phyloP scores from a whole-genome alignment of 2,797 vertebrate genomes.

The Enteromius viviparus region DNA sequence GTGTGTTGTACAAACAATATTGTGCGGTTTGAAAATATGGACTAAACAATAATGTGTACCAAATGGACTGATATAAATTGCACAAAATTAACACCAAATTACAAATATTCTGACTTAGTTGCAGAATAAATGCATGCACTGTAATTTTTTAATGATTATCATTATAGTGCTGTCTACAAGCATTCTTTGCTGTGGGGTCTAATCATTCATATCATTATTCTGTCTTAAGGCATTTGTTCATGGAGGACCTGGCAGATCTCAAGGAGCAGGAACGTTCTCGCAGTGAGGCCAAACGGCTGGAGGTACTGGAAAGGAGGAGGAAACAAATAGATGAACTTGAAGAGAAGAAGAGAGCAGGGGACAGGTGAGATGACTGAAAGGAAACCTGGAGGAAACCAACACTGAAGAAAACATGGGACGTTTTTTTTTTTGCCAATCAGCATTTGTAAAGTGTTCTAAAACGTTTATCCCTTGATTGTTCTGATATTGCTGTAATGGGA shows the following conservation, averaged over 20 bases:
- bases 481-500: background rate
- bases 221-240: slow-evolving; percentile 72
- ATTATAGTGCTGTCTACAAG: background rate
- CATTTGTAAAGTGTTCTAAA: slow-evolving; percentile 1
- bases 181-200: background rate
- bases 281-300: slow-evolving; percentile 63
- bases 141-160: background rate
- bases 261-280: slow-evolving; percentile 69
- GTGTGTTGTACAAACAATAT: too few relatives aligned
- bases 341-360: slow-evolving; percentile 67
- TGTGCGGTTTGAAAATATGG: background rate
- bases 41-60: background rate
- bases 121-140: background rate
- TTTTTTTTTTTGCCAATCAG: slow-evolving; percentile 13
- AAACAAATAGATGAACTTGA: slow-evolving; percentile 70
- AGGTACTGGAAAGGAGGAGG: slow-evolving; percentile 75
- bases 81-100: background rate
- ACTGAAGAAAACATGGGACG: slow-evolving; percentile 2
- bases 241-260: slow-evolving; percentile 71
- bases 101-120: background rate
- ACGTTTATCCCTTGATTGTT: background rate
- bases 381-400: background rate
- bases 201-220: background rate
- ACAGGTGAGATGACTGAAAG: slow-evolving; percentile 52
- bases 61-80: background rate